Conservation (phyloP, 1,140 invertebrate species). For the Cylas formicarius region DNA sequence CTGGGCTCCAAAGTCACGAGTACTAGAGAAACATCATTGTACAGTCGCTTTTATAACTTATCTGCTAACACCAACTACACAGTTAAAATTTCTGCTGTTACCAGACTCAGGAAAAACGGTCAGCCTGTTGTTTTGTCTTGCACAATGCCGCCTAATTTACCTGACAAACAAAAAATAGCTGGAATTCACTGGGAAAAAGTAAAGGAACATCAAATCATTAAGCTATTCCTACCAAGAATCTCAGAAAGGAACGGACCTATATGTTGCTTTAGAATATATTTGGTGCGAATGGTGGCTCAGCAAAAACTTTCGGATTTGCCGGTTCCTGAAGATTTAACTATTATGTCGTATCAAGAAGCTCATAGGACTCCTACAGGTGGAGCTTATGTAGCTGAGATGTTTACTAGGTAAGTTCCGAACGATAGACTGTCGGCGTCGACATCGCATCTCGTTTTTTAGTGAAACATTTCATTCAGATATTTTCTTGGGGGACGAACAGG, state of each 20-base stretch:
- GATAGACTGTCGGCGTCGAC: no score
- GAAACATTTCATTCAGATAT: conserved; percentile 51
- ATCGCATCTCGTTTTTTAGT: conserved; percentile 37
- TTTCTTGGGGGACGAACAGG: conserved; percentile 58
- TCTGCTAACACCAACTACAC: conserved; percentile 76
- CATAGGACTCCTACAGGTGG: conserved; percentile 56
- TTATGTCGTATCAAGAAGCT: conserved; percentile 66
- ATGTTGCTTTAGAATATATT: conserved; percentile 75
- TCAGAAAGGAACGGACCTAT: conserved; percentile 80
- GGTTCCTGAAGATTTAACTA: conserved; percentile 55
- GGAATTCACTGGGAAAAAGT: conserved; percentile 65
- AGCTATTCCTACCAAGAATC: conserved; percentile 62
- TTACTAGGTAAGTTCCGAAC: conserved; percentile 59
- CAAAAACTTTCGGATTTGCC: conserved; percentile 59
- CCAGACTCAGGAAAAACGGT: conserved; percentile 60
- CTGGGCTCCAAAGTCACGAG: conserved; percentile 54
- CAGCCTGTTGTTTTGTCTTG: conserved; percentile 53
- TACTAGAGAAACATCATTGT: conserved; percentile 47
- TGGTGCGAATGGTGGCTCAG: conserved; percentile 61
- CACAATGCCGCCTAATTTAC: conserved; percentile 60
- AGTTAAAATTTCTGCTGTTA: conserved; percentile 62
- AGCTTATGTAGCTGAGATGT: conserved; percentile 76
- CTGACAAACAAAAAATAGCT: conserved; percentile 56
- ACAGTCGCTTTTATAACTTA: conserved; percentile 54
- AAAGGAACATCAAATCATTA: conserved; percentile 57